Percentiles rank a stretch among this genome's conserved stretches.
Conservation (phyloP, 2,113 vertebrate species). For the Pycnonotus jocosus region DNA sequence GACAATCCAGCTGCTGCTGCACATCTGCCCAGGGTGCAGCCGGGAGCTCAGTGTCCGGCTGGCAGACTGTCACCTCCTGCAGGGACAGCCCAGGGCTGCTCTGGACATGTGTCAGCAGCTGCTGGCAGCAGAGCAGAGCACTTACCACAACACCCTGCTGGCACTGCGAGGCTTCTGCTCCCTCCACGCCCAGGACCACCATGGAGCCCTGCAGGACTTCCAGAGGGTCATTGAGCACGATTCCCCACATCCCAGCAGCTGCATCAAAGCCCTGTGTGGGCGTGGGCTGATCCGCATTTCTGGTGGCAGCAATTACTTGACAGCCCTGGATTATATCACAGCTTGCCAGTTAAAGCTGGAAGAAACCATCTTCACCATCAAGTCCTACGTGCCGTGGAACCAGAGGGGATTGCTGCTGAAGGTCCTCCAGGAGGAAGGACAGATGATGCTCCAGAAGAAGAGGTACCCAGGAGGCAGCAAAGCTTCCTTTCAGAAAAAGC, state of each 20-base stretch:
- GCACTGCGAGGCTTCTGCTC: conserved; percentile 85
- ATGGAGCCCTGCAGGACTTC: conserved; percentile 83
- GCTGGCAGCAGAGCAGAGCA: conserved; percentile 65
- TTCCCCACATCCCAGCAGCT: conserved; percentile 83
- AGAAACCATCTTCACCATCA: conserved; percentile 81
- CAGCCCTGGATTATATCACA: conserved; percentile 89
- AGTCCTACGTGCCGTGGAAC: conserved; percentile 92
- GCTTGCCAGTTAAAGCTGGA: conserved; percentile 82
- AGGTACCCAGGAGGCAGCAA: not conserved
- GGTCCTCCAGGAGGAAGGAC: conserved; percentile 87
- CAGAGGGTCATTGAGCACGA: conserved; percentile 84
- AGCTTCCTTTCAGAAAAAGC: not conserved
- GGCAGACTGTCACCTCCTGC: conserved; percentile 86
- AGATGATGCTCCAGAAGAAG: conserved; percentile 80
- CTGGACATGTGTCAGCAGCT: conserved; percentile 81
- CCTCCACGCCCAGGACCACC: conserved; percentile 74
- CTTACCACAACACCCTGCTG: conserved; percentile 81
- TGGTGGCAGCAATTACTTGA: conserved; percentile 77
- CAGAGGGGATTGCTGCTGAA: conserved; percentile 84
- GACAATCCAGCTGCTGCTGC: conserved; percentile 80
- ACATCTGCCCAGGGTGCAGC: conserved; percentile 71
- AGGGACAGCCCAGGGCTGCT: conserved; percentile 73
- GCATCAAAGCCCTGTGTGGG: conserved; percentile 89
- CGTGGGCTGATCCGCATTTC: conserved; percentile 86
- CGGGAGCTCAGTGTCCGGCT: conserved; percentile 78